Evolutionary conservation across 1,140 invertebrate genomes (phyloP), one percentile per base, ranked within the genome.

Genomic region (Panulirus ornatus): DNA sequence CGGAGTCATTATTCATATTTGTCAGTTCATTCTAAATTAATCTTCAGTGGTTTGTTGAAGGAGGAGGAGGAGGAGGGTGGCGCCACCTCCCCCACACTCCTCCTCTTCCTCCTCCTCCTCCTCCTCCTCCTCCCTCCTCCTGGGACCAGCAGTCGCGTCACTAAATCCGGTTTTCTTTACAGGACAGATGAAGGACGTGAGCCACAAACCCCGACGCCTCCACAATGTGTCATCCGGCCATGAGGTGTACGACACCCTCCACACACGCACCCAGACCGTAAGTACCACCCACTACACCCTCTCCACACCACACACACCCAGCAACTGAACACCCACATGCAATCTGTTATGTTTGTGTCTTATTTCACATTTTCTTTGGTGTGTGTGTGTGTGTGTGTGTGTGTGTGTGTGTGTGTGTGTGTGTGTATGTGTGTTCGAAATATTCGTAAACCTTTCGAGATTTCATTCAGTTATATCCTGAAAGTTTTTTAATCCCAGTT

Each of bases 111-210:
- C 51, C 51, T 19, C 16, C 51, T 54, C 16, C 5, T 54, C 16
- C 51, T 54, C 51, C 51, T 54, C 16, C 51, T 2, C 22, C 16
- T 22, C 51, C 51, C 51, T 22, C 16, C 16, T 19, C 22, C 51
- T 54, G 2, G 11, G 2, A 19, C 16, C 51, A 8, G 5, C 16
- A 8, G 11, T 54, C 16, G 11, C 16, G 1, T 54, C 16, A 5
- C 44, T 5, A 47, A 47, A 11, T 47, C 14, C 5, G 27, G 58
- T 66, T 44, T 51, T 51, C 3, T 51, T 27, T 34, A 76, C 42
- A 51, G 76, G 44, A 79, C n/a, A 34, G 42, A 79, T 79, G 76
- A 79, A 51, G 76, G 76, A 79, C n/a, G 42, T 51, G 16, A 79
- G 27, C 9, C 22, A n/a, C 42, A 79, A 79, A 38, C 76, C 76